Conservation (phyloP, 2,888 invertebrate genomes). For the Cheilosia pagana region DNA sequence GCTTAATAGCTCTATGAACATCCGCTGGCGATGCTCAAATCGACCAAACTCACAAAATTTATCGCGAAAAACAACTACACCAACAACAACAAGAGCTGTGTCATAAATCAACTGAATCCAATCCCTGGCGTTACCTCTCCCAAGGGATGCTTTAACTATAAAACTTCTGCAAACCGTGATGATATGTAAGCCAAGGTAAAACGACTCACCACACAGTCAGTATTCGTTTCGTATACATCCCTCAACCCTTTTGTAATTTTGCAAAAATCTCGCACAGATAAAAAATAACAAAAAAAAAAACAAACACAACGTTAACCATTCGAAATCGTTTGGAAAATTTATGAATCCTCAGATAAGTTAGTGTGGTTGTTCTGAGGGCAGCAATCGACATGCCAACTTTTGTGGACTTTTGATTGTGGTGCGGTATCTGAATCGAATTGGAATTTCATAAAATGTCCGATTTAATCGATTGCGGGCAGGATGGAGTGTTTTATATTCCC, state of each 20-base stretch:
- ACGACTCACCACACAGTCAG: conserved; percentile 41
- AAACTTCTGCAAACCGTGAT: conserved; percentile 42
- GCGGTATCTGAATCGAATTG: conserved; percentile 42
- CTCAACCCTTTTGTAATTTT: conserved; percentile 10
- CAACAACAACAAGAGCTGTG: conserved; percentile 26
- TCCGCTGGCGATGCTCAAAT: conserved; percentile 49
- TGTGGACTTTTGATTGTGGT: conserved; percentile 67
- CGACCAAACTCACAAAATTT: conserved; percentile 46
- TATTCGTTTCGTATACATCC: neutral
- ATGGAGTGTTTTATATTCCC: conserved; percentile 25
- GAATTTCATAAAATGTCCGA: conserved; percentile 64
- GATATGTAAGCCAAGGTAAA: conserved; percentile 58
- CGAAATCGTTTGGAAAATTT: conserved; percentile 69
- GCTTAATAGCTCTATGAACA: conserved; percentile 47
- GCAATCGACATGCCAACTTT: conserved; percentile 43
- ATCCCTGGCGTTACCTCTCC: neutral
- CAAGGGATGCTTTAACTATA: conserved; percentile 28
- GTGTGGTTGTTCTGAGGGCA: conserved; percentile 32
- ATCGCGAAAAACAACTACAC: conserved; percentile 43
- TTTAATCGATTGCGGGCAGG: conserved; percentile 61
- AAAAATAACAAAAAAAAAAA: conserved; percentile 49
- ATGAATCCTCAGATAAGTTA: conserved; percentile 68
- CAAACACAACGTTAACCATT: conserved; percentile 47
- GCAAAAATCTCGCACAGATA: conserved; percentile 55
- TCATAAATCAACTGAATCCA: conserved; percentile 64